phyloP scores from a whole-genome alignment of 2,797 vertebrate genomes.

The Phrynocephalus guinanensis region DNA sequence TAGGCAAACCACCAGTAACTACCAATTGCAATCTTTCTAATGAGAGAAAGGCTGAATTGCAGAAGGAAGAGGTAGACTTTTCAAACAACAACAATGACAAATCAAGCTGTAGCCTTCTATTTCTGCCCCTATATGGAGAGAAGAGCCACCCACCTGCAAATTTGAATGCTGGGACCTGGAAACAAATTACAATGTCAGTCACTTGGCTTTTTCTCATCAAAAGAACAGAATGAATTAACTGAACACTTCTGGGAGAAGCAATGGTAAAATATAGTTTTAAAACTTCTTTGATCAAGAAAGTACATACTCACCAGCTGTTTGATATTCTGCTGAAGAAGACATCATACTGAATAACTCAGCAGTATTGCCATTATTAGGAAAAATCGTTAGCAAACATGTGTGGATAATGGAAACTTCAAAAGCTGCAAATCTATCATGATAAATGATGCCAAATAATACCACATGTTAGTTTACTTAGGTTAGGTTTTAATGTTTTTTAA shows the following conservation, averaged over 20 bases:
- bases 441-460: slow-evolving; percentile 64
- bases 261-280: slow-evolving; percentile 53
- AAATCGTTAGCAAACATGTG: slow-evolving; percentile 63
- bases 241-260: slow-evolving; percentile 41
- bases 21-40: not conserved
- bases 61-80: not conserved
- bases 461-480: slow-evolving; percentile 68
- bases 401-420: slow-evolving; percentile 71
- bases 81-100: not conserved
- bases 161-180: not conserved
- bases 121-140: not conserved
- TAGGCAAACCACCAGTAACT: not conserved
- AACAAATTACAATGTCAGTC: not conserved
- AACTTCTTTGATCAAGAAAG: slow-evolving; percentile 49
- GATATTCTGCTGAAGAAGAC: slow-evolving; percentile 58
- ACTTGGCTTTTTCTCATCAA: not conserved
- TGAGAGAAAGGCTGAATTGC: not conserved
- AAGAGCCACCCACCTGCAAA: not conserved
- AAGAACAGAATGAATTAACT: slow-evolving; percentile 47
- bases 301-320: slow-evolving; percentile 50
- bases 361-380: slow-evolving; percentile 69
- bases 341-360: slow-evolving; percentile 65
- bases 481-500: slow-evolving; percentile 74
- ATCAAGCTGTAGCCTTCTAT: not conserved
- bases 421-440: slow-evolving; percentile 65